phyloP scores from a whole-genome alignment of 1,140 invertebrate genomes.

The Zaprionus taronus region DNA sequence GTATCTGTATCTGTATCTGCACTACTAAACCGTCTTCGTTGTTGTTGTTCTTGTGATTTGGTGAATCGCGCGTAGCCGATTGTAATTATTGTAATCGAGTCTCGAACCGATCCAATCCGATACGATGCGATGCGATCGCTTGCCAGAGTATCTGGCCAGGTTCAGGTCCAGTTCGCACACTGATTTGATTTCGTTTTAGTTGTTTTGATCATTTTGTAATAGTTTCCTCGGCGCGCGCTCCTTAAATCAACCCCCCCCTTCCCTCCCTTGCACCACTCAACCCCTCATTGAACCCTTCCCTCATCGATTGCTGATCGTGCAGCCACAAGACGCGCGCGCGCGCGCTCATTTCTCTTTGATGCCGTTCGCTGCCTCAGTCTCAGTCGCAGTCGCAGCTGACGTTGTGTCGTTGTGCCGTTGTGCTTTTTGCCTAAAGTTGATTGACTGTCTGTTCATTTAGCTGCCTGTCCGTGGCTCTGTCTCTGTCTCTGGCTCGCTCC shows the following conservation, averaged over 20 bases:
- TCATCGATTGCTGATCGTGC: constrained; percentile 44
- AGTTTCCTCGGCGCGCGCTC: constrained; percentile 72
- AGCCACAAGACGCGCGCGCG: constrained; percentile 33
- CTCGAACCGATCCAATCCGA: constrained; percentile 82
- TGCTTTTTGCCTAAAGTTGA: constrained; percentile 77
- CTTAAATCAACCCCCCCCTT: constrained; percentile 70
- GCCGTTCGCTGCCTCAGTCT: constrained; percentile 34
- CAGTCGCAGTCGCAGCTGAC: constrained; percentile 20
- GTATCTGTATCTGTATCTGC: constrained; percentile 48
- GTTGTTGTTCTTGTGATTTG: constrained; percentile 66
- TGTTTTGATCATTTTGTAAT: constrained; percentile 78
- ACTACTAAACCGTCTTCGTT: constrained; percentile 10
- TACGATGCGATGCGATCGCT: constrained; percentile 54
- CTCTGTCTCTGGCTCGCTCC: constrained; percentile 52
- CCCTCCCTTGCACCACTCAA: not conserved
- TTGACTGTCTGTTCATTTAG: constrained; percentile 82
- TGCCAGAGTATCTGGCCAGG: constrained; percentile 28
- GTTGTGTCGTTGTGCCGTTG: constrained; percentile 40
- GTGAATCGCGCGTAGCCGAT: constrained; percentile 83
- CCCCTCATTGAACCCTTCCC: not conserved
- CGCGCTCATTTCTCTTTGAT: constrained; percentile 75
- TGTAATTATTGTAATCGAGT: constrained; percentile 84
- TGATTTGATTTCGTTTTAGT: constrained; percentile 77
- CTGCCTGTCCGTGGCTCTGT: constrained; percentile 60
- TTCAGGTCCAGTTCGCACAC: constrained; percentile 62